Conservation (phyloP, 2,888 invertebrate species). For the Caenorhabditis wallacei region DNA sequence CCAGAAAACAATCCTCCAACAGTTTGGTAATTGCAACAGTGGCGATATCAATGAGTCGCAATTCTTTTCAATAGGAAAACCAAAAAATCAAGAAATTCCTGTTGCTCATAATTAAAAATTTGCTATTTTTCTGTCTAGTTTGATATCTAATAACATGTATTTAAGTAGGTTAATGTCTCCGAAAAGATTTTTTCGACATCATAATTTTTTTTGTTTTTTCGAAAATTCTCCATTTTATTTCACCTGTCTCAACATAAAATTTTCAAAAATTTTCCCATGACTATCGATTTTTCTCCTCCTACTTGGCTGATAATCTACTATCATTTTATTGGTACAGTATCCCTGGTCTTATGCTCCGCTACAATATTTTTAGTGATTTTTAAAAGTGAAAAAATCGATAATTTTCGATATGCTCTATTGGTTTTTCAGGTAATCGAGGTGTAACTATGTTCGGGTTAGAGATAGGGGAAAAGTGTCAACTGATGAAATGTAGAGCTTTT, state of each 20-base stretch:
- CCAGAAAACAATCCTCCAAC: conserved; percentile 9
- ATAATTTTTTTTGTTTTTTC: not conserved
- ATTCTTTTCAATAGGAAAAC: conserved; percentile 6
- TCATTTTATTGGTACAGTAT: conserved; percentile 20
- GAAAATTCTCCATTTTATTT: not conserved
- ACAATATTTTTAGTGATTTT: conserved; percentile 25
- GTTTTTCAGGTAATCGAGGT: conserved; percentile 24
- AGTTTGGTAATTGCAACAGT: conserved; percentile 17
- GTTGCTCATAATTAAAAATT: not conserved
- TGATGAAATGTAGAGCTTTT: too few species aligned
- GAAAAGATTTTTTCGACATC: too few species aligned
- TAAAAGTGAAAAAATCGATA: conserved; percentile 42
- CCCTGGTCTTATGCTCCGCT: conserved; percentile 18
- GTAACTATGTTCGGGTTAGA: too few species aligned
- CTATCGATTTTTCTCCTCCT: not conserved
- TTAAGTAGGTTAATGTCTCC: too few species aligned
- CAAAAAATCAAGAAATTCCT: not conserved
- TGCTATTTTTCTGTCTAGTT: not conserved
- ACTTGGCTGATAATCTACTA: conserved; percentile 17
- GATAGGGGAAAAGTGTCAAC: too few species aligned
- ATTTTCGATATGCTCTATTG: conserved; percentile 26
- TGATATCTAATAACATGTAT: not conserved
- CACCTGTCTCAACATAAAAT: not conserved
- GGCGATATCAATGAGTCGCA: conserved; percentile 28
- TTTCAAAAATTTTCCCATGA: not conserved